phyloP scores from a whole-genome alignment of 2,797 vertebrate genomes.

The Thalassophryne amazonica region DNA sequence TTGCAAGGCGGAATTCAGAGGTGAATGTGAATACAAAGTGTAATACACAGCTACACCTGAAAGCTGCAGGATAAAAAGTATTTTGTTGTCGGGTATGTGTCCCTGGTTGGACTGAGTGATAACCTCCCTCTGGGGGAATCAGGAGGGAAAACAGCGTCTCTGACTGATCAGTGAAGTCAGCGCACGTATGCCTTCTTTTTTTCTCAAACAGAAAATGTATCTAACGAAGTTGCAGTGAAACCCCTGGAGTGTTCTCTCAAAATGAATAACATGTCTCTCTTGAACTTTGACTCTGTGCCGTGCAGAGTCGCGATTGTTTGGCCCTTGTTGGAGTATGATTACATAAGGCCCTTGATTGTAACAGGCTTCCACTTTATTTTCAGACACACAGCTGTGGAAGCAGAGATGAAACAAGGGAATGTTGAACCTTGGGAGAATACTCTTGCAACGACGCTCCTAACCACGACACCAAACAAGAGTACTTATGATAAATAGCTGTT shows the following conservation, averaged over 20 bases:
- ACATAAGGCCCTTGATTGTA: conserved; percentile 63
- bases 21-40: too few relatives aligned
- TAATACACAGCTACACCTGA: too few relatives aligned
- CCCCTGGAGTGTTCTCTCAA: conserved; percentile 51
- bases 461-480: conserved; percentile 24
- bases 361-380: conserved; percentile 46
- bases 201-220: conserved; percentile 19
- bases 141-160: conserved; percentile 24
- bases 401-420: conserved; percentile 41
- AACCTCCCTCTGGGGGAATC: conserved; percentile 21
- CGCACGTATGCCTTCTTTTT: conserved; percentile 10
- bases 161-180: conserved; percentile 18
- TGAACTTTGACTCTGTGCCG: conserved; percentile 64
- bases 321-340: conserved; percentile 66
- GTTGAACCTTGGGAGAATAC: conserved; percentile 32
- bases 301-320: conserved; percentile 63
- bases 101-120: conserved; percentile 11
- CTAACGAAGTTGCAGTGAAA: conserved; percentile 20
- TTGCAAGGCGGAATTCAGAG: too few relatives aligned
- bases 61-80: too few relatives aligned
- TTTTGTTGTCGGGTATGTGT: conserved; percentile 1
- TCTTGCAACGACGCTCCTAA: conserved; percentile 14
- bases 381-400: conserved; percentile 19
- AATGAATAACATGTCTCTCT: conserved; percentile 65
- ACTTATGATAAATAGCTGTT: conserved; percentile 5